Evolutionary conservation across 1,140 invertebrate species (phyloP), one percentile per base, ranked within the genome.

Genomic region (Holcopasites calliopsidis): DNA sequence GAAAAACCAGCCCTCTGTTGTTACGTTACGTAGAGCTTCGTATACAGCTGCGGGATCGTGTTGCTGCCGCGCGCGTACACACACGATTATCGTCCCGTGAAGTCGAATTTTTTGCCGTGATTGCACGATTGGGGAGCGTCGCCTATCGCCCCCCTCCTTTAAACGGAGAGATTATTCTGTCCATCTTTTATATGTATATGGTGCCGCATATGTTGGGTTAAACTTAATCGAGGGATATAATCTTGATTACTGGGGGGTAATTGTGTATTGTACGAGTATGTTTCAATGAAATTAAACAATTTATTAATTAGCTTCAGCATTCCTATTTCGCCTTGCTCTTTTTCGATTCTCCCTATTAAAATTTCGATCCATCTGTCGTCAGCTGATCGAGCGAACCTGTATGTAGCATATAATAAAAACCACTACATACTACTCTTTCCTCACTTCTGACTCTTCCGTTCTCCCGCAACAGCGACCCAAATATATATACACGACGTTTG

Each of bases 51-150:
- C 16, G n/a, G 47, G 35, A 38, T 38, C 33, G n/a, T n/a, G n/a
- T n/a, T n/a, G n/a, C n/a, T n/a, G n/a, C n/a, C n/a, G n/a, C n/a
- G 11, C 7, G 8, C 11, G 23, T 10, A 21, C 44, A n/a, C n/a
- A n/a, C 40, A 13, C 50, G 10, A 10, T 73, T 49, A 57, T 31
- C 42, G n/a, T 49, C 23, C 44, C 28, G 23, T 21, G 52, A 60
- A 58, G 65, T 70, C 75, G 31, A 40, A 81, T 52, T 82, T 81
- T 82, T n/a, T 70, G 42, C 18, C 23, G 58, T 69, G 70, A 82
- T 73, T 82, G 69, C 38, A 70, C 38, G 35, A 70, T 44, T 58
- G 50, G 31, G 8, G 28, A 57, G 33, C 26, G 21, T n/a, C 40
- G 44, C 38, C 65, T 35, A 65, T 65, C 72, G 33, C 33, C 26